These are phyloP conservation scores for Antheraea assamensis DNA, from an alignment of 2,888 invertebrate genomes.

Conservation along the genomic window DNA sequence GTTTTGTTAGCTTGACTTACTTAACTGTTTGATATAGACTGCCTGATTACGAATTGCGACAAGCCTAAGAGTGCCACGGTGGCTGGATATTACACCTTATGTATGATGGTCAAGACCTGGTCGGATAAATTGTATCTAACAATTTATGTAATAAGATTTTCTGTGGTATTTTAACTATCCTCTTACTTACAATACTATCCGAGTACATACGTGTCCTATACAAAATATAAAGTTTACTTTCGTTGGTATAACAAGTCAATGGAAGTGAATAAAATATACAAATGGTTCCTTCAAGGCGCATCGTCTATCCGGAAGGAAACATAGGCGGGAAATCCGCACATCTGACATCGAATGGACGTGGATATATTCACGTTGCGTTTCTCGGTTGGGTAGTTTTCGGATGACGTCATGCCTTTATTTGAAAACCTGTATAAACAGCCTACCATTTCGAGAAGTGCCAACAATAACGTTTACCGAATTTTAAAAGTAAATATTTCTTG, in stretches of 20 bases:
- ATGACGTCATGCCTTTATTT: constrained; percentile 2
- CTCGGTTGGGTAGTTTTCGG: background rate
- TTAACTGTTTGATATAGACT: no score
- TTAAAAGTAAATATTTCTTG: background rate
- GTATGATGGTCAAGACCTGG: no score
- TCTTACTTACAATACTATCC: background rate
- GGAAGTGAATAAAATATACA: constrained; percentile 26
- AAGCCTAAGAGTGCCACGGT: no score
- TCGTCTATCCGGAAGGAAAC: constrained; percentile 41
- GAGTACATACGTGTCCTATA: background rate
- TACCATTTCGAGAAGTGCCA: background rate
- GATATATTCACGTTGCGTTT: constrained; percentile 16
- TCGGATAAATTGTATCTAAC: no score
- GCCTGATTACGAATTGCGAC: no score
- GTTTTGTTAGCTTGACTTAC: no score
- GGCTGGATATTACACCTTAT: no score
- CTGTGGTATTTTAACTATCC: background rate
- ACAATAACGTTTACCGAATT: background rate
- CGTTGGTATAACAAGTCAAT: constrained; percentile 24
- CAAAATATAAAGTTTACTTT: background rate
- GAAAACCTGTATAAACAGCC: constrained; percentile 10
- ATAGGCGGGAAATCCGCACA: constrained; percentile 42
- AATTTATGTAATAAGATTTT: background rate
- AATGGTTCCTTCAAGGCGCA: constrained; percentile 29
- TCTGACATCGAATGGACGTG: constrained; percentile 26